Evolutionary conservation across 1,140 invertebrate species (phyloP).

Genomic region (Drosophila quadrilineata): DNA sequence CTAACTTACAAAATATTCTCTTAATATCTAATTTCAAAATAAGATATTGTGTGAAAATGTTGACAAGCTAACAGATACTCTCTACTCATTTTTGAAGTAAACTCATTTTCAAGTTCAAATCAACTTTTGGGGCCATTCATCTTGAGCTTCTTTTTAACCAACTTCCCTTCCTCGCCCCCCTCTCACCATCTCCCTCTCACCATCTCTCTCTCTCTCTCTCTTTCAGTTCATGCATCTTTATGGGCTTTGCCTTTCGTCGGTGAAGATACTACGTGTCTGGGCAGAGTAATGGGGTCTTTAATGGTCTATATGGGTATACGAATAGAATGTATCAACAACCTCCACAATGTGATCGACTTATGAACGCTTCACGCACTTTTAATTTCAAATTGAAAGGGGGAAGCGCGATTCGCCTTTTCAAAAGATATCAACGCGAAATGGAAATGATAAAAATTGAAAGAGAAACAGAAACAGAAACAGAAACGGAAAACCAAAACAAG

Average conservation of each 20-base stretch:
- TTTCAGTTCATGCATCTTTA: slow-evolving; percentile 58
- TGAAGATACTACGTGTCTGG: slow-evolving; percentile 62
- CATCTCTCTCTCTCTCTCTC: slow-evolving; percentile 5
- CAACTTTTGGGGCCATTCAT: too few species aligned
- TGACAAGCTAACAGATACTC: too few species aligned
- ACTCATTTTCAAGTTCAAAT: too few species aligned
- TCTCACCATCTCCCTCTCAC: background rate
- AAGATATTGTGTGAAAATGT: too few species aligned
- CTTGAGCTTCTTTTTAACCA: too few species aligned
- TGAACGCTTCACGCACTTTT: slow-evolving; percentile 65
- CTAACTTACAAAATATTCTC: too few species aligned
- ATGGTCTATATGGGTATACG: slow-evolving; percentile 29
- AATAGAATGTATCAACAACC: slow-evolving; percentile 45
- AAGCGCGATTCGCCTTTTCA: slow-evolving; percentile 26
- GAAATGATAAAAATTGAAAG: background rate
- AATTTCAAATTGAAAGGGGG: slow-evolving; percentile 44
- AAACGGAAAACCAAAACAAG: background rate
- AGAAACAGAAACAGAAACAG: slow-evolving; percentile 1
- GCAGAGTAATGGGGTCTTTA: slow-evolving; percentile 63
- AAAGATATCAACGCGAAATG: background rate
- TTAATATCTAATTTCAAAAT: too few species aligned
- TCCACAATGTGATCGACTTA: slow-evolving; percentile 30
- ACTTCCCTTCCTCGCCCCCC: too few species aligned
- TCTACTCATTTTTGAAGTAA: too few species aligned
- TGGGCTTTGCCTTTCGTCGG: slow-evolving; percentile 27